These are phyloP conservation scores for Baronia brevicornis DNA, from an alignment of 2,888 invertebrate species.

Conservation along the genomic window DNA sequence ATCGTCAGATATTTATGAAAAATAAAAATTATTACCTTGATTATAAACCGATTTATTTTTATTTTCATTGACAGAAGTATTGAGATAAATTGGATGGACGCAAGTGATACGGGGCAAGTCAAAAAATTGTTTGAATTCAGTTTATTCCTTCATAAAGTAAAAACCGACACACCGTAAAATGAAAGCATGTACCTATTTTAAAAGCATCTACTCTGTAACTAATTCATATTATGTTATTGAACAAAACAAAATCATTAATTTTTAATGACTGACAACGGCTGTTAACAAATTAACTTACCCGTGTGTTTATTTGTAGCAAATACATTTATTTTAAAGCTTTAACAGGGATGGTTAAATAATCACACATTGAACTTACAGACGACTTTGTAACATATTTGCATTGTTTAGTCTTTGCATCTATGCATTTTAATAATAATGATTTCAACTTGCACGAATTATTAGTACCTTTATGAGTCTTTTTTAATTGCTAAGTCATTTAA, in stretches of 20 bases:
- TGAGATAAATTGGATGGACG: slow-evolving; percentile 49
- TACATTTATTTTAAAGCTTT: slow-evolving; percentile 9
- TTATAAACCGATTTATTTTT: slow-evolving; percentile 8
- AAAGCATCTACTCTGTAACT: too few species aligned
- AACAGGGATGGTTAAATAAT: slow-evolving; percentile 8
- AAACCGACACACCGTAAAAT: too few species aligned
- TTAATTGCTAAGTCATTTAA: too few species aligned
- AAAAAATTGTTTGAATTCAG: neutral
- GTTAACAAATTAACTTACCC: slow-evolving; percentile 4
- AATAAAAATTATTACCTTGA: slow-evolving; percentile 11
- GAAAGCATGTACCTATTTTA: too few species aligned
- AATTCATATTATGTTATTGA: too few species aligned
- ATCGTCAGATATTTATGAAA: slow-evolving; percentile 6
- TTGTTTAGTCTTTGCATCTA: slow-evolving; percentile 8
- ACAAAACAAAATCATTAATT: too few species aligned
- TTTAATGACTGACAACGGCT: neutral
- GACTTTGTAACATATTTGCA: slow-evolving; percentile 9
- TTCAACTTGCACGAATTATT: too few species aligned
- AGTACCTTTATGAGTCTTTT: too few species aligned
- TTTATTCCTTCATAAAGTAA: too few species aligned
- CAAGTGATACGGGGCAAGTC: slow-evolving; percentile 56
- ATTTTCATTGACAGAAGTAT: slow-evolving; percentile 58
- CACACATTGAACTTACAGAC: slow-evolving; percentile 8
- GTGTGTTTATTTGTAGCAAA: slow-evolving; percentile 6
- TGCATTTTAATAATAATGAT: too few species aligned